phyloP scores from a whole-genome alignment of 2,113 vertebrate species.

The Chlorocebus sabaeus region DNA sequence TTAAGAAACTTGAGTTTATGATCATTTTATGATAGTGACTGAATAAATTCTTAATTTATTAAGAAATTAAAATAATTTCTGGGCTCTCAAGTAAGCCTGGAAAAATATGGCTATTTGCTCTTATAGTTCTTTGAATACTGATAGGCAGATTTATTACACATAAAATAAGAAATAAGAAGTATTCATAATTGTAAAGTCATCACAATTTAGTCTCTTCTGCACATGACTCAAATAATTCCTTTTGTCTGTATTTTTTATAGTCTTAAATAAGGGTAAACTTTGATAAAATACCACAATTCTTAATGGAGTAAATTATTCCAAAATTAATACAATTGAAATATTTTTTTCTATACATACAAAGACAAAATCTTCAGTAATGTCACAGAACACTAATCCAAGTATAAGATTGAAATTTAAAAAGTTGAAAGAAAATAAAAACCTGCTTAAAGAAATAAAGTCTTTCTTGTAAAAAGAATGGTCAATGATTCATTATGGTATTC shows the following conservation, averaged over 20 bases:
- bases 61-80: neutral
- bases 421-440: neutral
- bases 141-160: neutral
- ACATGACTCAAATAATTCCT: neutral
- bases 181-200: neutral
- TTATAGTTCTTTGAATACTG: neutral
- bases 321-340: neutral
- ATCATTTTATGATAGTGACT: neutral
- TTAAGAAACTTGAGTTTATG: neutral
- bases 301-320: constrained; percentile 5
- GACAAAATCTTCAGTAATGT: neutral
- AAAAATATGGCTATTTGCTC: neutral
- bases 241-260: neutral
- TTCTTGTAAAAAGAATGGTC: neutral
- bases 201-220: neutral
- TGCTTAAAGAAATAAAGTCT: neutral
- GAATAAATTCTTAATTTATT: neutral
- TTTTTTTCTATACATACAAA: neutral
- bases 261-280: neutral
- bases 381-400: neutral
- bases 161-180: constrained; percentile 4
- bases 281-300: neutral
- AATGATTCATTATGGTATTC: neutral
- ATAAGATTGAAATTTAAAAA: neutral
- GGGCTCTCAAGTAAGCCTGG: neutral